Evolutionary conservation across 1,140 invertebrate species (phyloP).

Genomic region (Orussus abietinus): DNA sequence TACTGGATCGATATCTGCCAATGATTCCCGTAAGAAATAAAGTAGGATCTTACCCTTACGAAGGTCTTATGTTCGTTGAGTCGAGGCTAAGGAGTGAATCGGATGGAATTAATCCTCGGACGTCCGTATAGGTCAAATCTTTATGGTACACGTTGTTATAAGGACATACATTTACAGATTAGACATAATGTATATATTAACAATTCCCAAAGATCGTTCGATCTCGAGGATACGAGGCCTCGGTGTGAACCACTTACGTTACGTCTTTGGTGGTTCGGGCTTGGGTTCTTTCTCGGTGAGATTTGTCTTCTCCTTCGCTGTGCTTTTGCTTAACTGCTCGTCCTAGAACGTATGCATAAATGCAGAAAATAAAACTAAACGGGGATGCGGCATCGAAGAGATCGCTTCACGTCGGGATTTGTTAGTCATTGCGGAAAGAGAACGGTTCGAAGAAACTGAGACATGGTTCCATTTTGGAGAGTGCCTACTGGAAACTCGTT

Average conservation of each 20-base stretch:
- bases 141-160: constrained; percentile 9
- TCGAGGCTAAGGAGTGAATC: constrained; percentile 5
- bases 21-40: no score
- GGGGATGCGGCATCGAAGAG: constrained; percentile 23
- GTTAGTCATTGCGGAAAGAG: neutral
- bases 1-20: no score
- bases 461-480: constrained; percentile 1
- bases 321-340: constrained; percentile 24
- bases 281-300: constrained; percentile 16
- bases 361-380: constrained; percentile 5
- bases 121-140: constrained; percentile 8
- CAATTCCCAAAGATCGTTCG: constrained; percentile 12
- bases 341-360: constrained; percentile 20
- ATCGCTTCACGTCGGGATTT: constrained; percentile 16
- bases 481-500: constrained; percentile 20
- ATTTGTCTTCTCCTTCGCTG: constrained; percentile 11
- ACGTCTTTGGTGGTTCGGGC: constrained; percentile 29
- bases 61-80: no score
- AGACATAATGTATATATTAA: constrained; percentile 18
- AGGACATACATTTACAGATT: neutral
- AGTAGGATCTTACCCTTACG: no score
- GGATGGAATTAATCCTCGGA: constrained; percentile 11
- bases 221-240: no score
- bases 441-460: neutral
- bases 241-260: constrained; percentile 8